phyloP scores from a whole-genome alignment of 1,140 invertebrate species.

The Diorhabda sublineata region DNA sequence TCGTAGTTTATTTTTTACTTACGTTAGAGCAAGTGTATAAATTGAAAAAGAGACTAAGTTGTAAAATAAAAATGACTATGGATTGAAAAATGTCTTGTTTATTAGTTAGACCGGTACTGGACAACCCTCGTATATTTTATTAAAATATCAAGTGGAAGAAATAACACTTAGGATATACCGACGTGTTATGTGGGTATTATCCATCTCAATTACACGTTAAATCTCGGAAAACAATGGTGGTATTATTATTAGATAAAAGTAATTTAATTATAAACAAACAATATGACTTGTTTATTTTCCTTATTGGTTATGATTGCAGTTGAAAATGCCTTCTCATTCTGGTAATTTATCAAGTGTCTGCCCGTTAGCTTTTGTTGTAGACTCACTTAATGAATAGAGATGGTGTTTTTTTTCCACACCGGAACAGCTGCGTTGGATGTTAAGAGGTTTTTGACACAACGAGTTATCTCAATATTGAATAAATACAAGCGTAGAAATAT shows the following conservation, averaged over 20 bases:
- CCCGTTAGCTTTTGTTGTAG: background rate
- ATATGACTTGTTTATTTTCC: slow-evolving; percentile 26
- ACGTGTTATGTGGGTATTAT: slow-evolving; percentile 32
- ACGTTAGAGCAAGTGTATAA: too few relatives aligned
- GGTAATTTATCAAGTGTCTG: slow-evolving; percentile 12
- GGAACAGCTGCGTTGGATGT: background rate
- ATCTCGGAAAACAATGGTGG: slow-evolving; percentile 32
- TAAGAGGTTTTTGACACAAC: background rate
- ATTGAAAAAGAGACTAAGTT: too few relatives aligned
- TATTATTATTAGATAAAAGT: slow-evolving; percentile 26
- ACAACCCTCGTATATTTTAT: too few relatives aligned
- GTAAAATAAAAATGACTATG: too few relatives aligned
- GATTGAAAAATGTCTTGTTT: too few relatives aligned
- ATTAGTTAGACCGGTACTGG: too few relatives aligned
- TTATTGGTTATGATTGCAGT: slow-evolving; percentile 16
- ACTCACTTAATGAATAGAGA: background rate
- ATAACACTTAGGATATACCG: background rate
- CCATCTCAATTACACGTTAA: slow-evolving; percentile 33
- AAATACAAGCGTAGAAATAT: background rate
- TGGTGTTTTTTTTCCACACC: background rate
- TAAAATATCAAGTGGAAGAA: too few relatives aligned
- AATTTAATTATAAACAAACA: slow-evolving; percentile 26
- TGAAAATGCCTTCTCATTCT: slow-evolving; percentile 17
- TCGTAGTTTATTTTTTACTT: too few relatives aligned
- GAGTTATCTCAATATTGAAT: background rate